Base-by-base conservation (phyloP, 2,888 invertebrate species). In the Cistogaster globosa region DNA sequence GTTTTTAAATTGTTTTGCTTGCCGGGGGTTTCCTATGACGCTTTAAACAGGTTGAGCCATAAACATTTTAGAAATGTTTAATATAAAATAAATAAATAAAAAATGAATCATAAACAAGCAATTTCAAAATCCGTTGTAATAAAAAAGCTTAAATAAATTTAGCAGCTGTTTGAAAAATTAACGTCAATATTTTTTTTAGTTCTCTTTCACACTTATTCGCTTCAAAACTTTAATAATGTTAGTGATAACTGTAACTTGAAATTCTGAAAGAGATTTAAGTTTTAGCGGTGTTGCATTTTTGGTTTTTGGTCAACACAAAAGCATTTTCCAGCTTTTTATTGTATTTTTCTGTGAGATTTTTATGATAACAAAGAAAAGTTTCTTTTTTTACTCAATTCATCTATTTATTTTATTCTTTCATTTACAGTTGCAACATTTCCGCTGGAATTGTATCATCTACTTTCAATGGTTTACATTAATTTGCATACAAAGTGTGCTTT, bases 401-500 rank as follows among this genome's bases (percentile, higher is more conserved):
- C 20, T 78, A 69, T 78, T 78, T 75, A 78, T 82, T 75, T 79
- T 58, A 82, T 78, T 75, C 71, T 79, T 79, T 76, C 74, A 63
- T 71, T 85, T 82, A 85, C 82, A 79, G 85, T 85, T 82, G 85
- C 78, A 85, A 69, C 82, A 85, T 82, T 85, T 85, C 85, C 85
- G 85, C 69, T 78, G 69, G 45, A 63, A 60, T 69, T 67, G 65
- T 51, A 48, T 62, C 51, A 26, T 68, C 11, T 74, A 51, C 16
- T 72, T 42, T 12, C 51, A 14, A 38, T 22, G 62, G 42, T 57
- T 76, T 51, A 42, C 48, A 72, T 60, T 82, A 75, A 76, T 85
- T 85, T 85, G 82, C 85, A 85, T 85, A 79, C 74, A 82, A 79
- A 82, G 78, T 82, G 82, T 78, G 78, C 71, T 82, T 26, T 60